Percentiles rank a stretch among this genome's conserved stretches.
phyloP scores from a whole-genome alignment of 2,113 vertebrate species.

The Fregata magnificens region DNA sequence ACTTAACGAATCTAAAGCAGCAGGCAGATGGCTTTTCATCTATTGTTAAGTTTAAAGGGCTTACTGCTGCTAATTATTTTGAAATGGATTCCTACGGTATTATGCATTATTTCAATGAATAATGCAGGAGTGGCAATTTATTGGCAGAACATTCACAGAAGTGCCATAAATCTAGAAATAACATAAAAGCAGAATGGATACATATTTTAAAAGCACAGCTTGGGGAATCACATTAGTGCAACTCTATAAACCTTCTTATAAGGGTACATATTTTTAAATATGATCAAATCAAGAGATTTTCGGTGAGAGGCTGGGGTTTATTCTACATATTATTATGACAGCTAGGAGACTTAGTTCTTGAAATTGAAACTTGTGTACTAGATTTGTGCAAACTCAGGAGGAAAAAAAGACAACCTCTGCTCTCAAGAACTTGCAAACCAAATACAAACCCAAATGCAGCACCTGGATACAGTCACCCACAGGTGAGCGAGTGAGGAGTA shows the following conservation, averaged over 20 bases:
- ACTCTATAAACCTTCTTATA: neutral
- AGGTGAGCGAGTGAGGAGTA: neutral
- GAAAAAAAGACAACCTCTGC: neutral
- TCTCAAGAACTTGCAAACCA: neutral
- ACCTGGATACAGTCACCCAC: neutral
- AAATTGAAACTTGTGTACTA: neutral
- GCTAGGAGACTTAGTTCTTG: neutral
- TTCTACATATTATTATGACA: neutral
- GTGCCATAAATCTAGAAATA: constrained; percentile 37
- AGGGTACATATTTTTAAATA: constrained; percentile 10
- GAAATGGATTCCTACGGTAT: constrained; percentile 36
- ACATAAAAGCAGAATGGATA: constrained; percentile 33
- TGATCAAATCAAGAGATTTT: neutral
- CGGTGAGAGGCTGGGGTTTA: neutral
- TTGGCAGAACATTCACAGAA: constrained; percentile 30
- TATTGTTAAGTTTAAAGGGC: constrained; percentile 49
- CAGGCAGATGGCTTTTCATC: constrained; percentile 43
- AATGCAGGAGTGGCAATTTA: constrained; percentile 54
- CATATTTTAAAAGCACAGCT: constrained; percentile 46
- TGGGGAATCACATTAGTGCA: neutral
- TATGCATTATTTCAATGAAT: constrained; percentile 59
- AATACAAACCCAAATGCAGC: neutral
- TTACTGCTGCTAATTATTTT: constrained; percentile 60
- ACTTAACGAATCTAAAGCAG: neutral
- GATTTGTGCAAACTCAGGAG: neutral